Evolutionary conservation across 2,888 invertebrate genomes (phyloP), one percentile per base, ranked within the genome.

Genomic region (Hypolimnas misippus): DNA sequence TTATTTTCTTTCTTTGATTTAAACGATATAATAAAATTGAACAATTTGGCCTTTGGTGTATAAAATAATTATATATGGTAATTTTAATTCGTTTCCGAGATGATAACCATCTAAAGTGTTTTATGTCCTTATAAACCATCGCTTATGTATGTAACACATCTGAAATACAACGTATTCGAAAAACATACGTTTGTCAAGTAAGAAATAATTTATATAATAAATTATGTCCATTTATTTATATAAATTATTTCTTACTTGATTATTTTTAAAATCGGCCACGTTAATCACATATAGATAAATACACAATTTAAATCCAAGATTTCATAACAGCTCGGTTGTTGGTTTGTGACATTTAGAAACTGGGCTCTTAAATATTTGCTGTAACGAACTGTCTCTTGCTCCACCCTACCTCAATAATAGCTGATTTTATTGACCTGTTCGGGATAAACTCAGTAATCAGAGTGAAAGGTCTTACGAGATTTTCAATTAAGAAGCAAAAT

Each of bases 341-440:
- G 12, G 42, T 53, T 54, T 29, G 59, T 60, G 59, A 60, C 59
- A 60, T 60, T 60, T 60, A 60, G 53, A 53, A 60, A 60, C 53
- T 60, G 53, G 59, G 33, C 46, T 60, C 53, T 60, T 60, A 60
- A 46, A 53, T 35, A 49, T 49, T 25, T 53, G 52, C 59, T 17
- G 42, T 60, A 60, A 60, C 46, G 38, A 38, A 35, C 46, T 60
- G 58, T 58, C 51, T 31, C 33, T 58, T 52, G 35, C 53, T 25
- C 44, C 59, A 53, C 59, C 59, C 53, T 51, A 60, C 59, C 53
- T 60, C 46, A 53, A 60, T 60, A 60, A 38, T 46, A 25, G 29
- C 21, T 25, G 25, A 21, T 53, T 60, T 58, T 42, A 52, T 52
- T 60, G 25, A 46, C n/a, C 17, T 17, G 46, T 25, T 46, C 46